Evolutionary conservation across 2,113 vertebrate species (phyloP).

Genomic region (Circaetus gallicus): DNA sequence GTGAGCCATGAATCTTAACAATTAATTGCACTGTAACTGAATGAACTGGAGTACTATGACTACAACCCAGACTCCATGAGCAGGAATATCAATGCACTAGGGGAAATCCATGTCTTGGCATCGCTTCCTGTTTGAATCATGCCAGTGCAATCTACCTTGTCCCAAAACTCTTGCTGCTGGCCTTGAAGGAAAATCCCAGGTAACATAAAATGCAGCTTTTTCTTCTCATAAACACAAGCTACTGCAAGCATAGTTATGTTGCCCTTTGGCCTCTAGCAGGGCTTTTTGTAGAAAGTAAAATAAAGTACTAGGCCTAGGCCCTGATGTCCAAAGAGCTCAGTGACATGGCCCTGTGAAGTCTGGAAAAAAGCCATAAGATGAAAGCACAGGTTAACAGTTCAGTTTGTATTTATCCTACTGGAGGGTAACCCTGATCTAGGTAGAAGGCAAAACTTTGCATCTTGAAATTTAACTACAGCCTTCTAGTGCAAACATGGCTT

Average conservation of each 20-base stretch:
- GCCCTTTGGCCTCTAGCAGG: neutral
- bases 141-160: neutral
- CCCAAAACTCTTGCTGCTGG: neutral
- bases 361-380: neutral
- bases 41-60: neutral
- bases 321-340: neutral
- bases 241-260: neutral
- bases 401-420: neutral
- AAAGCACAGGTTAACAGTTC: neutral
- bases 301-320: no score
- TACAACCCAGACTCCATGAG: neutral
- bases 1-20: neutral
- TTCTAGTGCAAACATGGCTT: neutral
- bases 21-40: neutral
- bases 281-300: neutral
- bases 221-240: neutral
- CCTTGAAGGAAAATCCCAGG: neutral
- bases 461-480: neutral
- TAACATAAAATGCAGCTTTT: neutral
- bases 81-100: neutral
- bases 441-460: neutral
- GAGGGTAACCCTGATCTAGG: neutral
- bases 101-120: neutral
- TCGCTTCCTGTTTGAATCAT: rapidly evolving
- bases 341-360: neutral